Percentiles rank a stretch among this genome's conserved stretches.
phyloP scores from a whole-genome alignment of 2,888 invertebrate species.

The Helleia helle region DNA sequence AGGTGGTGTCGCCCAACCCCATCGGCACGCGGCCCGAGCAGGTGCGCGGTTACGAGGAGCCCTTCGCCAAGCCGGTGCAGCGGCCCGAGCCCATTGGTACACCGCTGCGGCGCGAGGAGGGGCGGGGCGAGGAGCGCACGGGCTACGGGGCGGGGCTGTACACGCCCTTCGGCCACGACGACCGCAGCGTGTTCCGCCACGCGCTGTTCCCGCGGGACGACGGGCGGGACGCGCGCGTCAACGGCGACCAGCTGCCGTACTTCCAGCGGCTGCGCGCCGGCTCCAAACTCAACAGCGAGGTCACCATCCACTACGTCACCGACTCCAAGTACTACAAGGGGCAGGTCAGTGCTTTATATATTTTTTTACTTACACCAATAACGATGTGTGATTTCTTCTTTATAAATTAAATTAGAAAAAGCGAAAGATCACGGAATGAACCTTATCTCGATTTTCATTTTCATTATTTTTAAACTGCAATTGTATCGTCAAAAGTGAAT shows the following conservation, averaged over 20 bases:
- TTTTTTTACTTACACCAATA: not conserved
- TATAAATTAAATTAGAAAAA: too few relatives aligned
- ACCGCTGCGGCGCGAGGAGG: constrained; percentile 33
- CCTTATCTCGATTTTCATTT: too few relatives aligned
- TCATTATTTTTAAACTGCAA: too few relatives aligned
- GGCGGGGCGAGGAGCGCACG: constrained; percentile 23
- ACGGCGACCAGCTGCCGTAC: constrained; percentile 57
- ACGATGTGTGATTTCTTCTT: not conserved
- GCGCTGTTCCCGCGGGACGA: constrained; percentile 52
- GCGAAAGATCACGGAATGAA: too few relatives aligned
- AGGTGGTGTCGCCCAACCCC: constrained; percentile 55
- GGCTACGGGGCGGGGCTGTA: too few relatives aligned
- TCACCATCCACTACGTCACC: constrained; percentile 60
- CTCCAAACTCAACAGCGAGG: constrained; percentile 56
- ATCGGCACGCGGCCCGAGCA: constrained; percentile 53
- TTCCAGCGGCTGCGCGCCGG: constrained; percentile 58
- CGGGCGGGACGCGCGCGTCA: constrained; percentile 25
- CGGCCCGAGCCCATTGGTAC: constrained; percentile 52
- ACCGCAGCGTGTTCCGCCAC: constrained; percentile 50
- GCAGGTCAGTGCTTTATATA: constrained; percentile 45
- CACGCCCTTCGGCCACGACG: constrained; percentile 58
- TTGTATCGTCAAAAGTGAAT: too few relatives aligned
- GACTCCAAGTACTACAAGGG: constrained; percentile 63
- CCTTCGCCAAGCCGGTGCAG: constrained; percentile 40
- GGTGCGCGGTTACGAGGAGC: constrained; percentile 40